Conservation (phyloP, 2,888 invertebrate species). For the Dynastes tityus region DNA sequence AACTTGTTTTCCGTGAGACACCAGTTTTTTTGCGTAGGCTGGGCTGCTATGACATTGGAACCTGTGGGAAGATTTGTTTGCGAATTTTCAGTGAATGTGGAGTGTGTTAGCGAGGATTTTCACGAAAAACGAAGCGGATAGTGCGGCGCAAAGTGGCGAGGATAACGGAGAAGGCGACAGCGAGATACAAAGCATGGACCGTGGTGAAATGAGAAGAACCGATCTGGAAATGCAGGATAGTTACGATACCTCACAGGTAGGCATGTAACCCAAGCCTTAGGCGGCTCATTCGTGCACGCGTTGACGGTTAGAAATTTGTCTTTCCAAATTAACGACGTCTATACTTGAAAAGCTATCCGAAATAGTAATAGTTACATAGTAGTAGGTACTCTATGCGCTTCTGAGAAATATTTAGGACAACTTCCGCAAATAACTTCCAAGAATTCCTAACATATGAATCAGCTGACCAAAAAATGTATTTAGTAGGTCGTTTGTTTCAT, state of each 20-base stretch:
- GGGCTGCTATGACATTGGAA: constrained; percentile 71
- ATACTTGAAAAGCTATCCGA: not conserved
- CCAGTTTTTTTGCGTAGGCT: constrained; percentile 63
- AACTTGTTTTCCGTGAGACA: constrained; percentile 42
- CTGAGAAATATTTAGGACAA: constrained; percentile 1
- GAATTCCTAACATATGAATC: constrained; percentile 47
- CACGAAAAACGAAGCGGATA: constrained; percentile 65
- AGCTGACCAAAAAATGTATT: constrained; percentile 47
- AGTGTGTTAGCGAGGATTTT: constrained; percentile 70
- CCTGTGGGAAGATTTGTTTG: constrained; percentile 56
- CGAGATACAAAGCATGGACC: constrained; percentile 62
- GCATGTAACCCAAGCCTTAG: constrained; percentile 40
- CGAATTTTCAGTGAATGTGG: constrained; percentile 62
- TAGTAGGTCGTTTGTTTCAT: not conserved
- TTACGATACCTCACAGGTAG: constrained; percentile 80
- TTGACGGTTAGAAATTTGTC: constrained; percentile 5
- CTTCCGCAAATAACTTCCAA: constrained; percentile 44
- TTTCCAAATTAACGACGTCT: constrained; percentile 29
- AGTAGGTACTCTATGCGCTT: not conserved
- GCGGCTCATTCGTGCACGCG: not conserved
- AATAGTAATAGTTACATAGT: not conserved
- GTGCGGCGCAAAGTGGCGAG: constrained; percentile 60
- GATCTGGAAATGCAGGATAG: constrained; percentile 78
- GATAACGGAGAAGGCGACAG: constrained; percentile 46
- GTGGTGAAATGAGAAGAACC: constrained; percentile 71